Percentiles rank a stretch among this genome's conserved stretches.
Evolutionary conservation across 2,888 invertebrate species (phyloP).

Genomic region (Hypercompe scribonia): DNA sequence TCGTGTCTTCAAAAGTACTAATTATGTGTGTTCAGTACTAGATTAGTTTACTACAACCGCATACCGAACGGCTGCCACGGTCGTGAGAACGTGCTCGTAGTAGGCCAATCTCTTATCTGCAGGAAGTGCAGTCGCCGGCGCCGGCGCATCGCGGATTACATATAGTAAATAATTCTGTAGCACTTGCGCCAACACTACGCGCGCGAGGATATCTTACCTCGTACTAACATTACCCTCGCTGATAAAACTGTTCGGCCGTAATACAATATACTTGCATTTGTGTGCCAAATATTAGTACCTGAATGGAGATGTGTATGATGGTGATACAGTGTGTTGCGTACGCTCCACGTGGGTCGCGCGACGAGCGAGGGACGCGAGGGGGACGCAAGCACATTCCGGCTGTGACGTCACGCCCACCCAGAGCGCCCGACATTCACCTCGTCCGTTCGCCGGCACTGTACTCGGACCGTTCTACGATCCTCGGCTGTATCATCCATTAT

Average conservation of each 20-base stretch:
- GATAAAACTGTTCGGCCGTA: slow-evolving; percentile 9
- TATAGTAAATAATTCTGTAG: slow-evolving; percentile 64
- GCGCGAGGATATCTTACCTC: slow-evolving; percentile 16
- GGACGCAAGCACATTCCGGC: slow-evolving; percentile 82
- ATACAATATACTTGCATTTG: slow-evolving; percentile 45
- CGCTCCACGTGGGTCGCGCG: slow-evolving; percentile 75
- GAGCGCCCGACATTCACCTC: slow-evolving; percentile 82
- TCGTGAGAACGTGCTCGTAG: slow-evolving; percentile 69
- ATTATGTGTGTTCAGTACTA: slow-evolving; percentile 12
- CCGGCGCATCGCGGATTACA: slow-evolving; percentile 72
- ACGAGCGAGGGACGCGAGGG: slow-evolving; percentile 51
- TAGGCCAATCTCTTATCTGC: slow-evolving; percentile 78
- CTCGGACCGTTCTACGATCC: slow-evolving; percentile 63
- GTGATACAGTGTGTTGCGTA: slow-evolving; percentile 69
- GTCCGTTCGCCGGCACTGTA: slow-evolving; percentile 63
- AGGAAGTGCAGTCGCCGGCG: slow-evolving; percentile 78
- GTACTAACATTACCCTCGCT: slow-evolving; percentile 6
- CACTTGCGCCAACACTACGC: slow-evolving; percentile 60
- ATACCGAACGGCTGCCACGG: slow-evolving; percentile 43
- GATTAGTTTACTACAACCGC: slow-evolving; percentile 19
- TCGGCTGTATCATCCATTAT: slow-evolving; percentile 74
- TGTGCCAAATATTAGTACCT: slow-evolving; percentile 64
- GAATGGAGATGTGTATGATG: slow-evolving; percentile 69
- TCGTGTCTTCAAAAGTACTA: slow-evolving; percentile 15
- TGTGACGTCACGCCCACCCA: slow-evolving; percentile 87